A percentile compares a stretch with the other conserved stretches of the same genome.
Evolutionary conservation across 2,797 vertebrate genomes (phyloP).

Genomic region (Chanos chanos): DNA sequence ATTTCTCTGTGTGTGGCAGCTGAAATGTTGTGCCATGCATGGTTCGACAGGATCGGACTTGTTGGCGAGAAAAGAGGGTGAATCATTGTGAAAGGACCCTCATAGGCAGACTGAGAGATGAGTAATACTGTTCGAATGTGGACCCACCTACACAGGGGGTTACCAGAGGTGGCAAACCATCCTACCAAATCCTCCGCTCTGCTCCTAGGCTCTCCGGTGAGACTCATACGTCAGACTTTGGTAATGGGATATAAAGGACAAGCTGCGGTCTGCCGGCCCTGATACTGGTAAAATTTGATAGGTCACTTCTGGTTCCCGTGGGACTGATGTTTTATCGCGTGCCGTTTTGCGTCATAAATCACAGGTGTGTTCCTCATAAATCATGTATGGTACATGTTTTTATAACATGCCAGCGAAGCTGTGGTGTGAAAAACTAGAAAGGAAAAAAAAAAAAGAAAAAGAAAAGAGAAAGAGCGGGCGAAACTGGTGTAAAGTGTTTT

Average conservation of each 20-base stretch:
- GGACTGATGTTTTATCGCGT: conserved; percentile 5
- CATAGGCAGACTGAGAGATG: conserved; percentile 40
- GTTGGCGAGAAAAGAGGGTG: conserved; percentile 34
- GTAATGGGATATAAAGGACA: background rate
- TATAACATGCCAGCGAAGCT: too few species aligned
- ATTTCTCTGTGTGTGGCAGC: too few species aligned
- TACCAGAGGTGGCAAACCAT: conserved; percentile 26
- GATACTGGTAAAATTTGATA: background rate
- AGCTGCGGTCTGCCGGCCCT: background rate
- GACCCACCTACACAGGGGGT: conserved; percentile 41
- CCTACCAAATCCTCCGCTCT: conserved; percentile 22
- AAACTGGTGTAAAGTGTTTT: too few species aligned
- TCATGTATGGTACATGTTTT: background rate
- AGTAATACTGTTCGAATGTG: conserved; percentile 44
- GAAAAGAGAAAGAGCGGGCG: too few species aligned
- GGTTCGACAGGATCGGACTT: conserved; percentile 42
- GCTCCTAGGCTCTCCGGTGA: conserved; percentile 3
- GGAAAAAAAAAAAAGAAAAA: too few species aligned
- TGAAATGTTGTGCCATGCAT: conserved; percentile 38
- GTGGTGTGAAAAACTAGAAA: too few species aligned
- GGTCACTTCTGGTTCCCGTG: background rate
- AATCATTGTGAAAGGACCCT: conserved; percentile 33
- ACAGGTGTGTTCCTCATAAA: background rate
- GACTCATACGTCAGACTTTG: conserved; percentile 33
- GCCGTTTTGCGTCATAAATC: background rate